Evolutionary conservation across 2,888 invertebrate genomes (phyloP).

Genomic region (Torymus texanus): DNA sequence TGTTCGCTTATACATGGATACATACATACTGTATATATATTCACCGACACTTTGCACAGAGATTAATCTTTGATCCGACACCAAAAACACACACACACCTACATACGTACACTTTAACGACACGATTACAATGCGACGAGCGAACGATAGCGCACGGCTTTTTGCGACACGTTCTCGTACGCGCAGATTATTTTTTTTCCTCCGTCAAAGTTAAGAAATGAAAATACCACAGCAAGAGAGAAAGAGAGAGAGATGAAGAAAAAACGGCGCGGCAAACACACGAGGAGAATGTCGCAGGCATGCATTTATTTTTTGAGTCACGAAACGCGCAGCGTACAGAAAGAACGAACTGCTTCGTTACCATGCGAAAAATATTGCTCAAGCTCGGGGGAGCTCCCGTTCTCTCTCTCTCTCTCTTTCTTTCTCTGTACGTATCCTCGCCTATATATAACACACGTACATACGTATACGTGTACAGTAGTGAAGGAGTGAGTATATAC

Average conservation of each 20-base stretch:
- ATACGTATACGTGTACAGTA: background rate
- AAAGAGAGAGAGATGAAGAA: background rate
- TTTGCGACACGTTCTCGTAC: too few relatives aligned
- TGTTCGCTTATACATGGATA: too few relatives aligned
- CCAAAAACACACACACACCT: too few relatives aligned
- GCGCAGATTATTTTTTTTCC: background rate
- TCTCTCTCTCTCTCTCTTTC: background rate
- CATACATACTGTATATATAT: too few relatives aligned
- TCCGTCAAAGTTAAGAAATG: too few relatives aligned
- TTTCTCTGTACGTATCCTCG: background rate
- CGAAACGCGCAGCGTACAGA: constrained; percentile 10
- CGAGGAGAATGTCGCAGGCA: background rate
- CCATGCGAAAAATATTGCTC: constrained; percentile 32
- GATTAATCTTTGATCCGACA: too few relatives aligned
- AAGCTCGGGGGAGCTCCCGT: constrained; percentile 17
- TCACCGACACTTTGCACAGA: too few relatives aligned
- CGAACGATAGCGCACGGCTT: too few relatives aligned
- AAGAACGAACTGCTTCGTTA: constrained; percentile 1
- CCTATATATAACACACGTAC: background rate
- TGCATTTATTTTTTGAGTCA: constrained; percentile 20
- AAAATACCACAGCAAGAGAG: too few relatives aligned
- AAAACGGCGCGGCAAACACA: background rate
- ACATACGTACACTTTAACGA: too few relatives aligned
- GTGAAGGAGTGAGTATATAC: background rate
- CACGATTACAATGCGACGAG: too few relatives aligned